Percentiles rank a stretch among this genome's conserved stretches.
phyloP scores from a whole-genome alignment of 2,888 invertebrate genomes.

The Metellina segmentata region DNA sequence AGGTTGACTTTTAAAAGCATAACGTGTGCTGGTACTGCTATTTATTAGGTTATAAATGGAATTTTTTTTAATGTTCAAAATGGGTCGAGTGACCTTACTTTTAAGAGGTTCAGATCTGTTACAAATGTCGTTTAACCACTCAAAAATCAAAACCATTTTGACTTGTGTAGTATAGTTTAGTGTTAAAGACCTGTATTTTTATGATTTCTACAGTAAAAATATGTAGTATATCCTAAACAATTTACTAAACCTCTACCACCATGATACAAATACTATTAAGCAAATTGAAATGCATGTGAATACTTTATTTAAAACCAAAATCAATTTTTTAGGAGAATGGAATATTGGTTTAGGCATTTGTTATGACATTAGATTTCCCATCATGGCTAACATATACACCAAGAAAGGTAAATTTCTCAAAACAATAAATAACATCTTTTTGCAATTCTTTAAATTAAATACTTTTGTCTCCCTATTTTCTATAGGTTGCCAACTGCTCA shows the following conservation, averaged over 20 bases:
- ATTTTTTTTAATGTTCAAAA: too few species aligned
- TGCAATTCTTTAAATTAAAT: background rate
- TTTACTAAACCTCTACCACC: background rate
- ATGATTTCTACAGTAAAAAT: background rate
- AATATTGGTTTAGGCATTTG: conserved; percentile 96
- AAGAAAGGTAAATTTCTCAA: conserved; percentile 81
- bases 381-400: conserved; percentile 86
- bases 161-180: too few species aligned
- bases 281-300: background rate
- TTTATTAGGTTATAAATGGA: too few species aligned
- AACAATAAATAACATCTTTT: background rate
- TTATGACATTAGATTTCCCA: conserved; percentile 95
- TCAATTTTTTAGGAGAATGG: conserved; percentile 82
- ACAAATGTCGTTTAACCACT: too few species aligned
- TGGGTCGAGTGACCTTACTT: too few species aligned
- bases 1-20: too few species aligned
- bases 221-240: background rate
- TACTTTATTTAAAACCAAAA: background rate
- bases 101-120: too few species aligned
- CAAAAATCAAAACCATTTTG: too few species aligned
- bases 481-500: conserved; percentile 89
- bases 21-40: too few species aligned
- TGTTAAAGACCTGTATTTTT: too few species aligned
- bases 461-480: conserved; percentile 45
- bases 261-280: background rate